Base-by-base conservation (phyloP, 2,888 invertebrate species). In the Rhopalosiphum nymphaeae region DNA sequence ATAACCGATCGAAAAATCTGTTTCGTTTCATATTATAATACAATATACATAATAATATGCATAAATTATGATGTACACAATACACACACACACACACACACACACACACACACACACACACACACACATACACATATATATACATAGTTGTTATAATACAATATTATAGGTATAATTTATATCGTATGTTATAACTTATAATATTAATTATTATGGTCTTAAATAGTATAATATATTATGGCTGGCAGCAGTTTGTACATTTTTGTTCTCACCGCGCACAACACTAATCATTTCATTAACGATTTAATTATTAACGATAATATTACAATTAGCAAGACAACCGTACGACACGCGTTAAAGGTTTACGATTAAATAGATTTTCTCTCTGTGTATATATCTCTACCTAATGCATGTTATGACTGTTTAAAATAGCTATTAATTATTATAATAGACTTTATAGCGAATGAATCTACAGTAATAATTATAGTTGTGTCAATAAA, bases 1-100 rank as follows among this genome's bases (percentile, higher is more conserved):
- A n/a, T 36, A 36, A 78, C 78, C 78, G 36, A 78, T 78, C 78
- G 78, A 78, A 91, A 61, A 67, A 46, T 90, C 44, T n/a, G 61
- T 90, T 61, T 49, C 67, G 49, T 91, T 53, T 7, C 42, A 53
- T 88, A 86, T 86, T 46, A 29, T 46, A n/a, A 26, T 86, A 46
- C 78, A 78, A 78, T 61, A 78, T 7, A 78, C 9, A 78, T 61
- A 29, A 78, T 78, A 78, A 21, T 78, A 78, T 78, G 36, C 78
- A 78, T 78, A 78, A 36, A 78, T 78, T 78, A 78, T 42, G n/a
- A 67, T 67, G 67, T 67, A 67, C 67, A 78, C 78, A 36, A 29
- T 10, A 29, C 29, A 57, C 29, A 57, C 26, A 36, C 13, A 78
- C 67, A 78, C 36, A n/a, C 67, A 67, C 67, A n/a, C 21, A 56